Percentiles rank a stretch among this genome's conserved stretches.
Evolutionary conservation across 2,888 invertebrate genomes (phyloP).

Genomic region (Macrophya alboannulata): DNA sequence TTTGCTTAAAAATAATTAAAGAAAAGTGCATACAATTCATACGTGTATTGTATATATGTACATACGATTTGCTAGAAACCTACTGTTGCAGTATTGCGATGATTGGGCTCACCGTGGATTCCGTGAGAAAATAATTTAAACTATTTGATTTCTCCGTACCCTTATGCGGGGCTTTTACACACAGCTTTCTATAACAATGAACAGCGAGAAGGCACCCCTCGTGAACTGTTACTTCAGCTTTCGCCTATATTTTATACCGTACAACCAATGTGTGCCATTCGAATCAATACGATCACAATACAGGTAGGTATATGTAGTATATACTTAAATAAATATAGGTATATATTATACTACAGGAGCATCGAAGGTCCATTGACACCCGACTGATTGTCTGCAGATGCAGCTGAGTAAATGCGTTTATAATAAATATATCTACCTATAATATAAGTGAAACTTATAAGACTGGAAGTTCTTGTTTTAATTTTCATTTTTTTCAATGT

Average conservation of each 20-base stretch:
- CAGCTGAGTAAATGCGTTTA: constrained; percentile 6
- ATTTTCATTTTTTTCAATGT: neutral
- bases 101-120: neutral
- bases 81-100: neutral
- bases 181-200: constrained; percentile 47
- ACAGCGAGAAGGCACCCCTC: constrained; percentile 3
- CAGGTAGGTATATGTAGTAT: constrained; percentile 7
- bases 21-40: neutral
- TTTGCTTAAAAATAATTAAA: neutral
- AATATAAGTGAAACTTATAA: constrained; percentile 7
- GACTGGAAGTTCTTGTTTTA: neutral
- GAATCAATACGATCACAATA: constrained; percentile 42
- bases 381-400: neutral
- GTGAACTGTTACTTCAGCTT: constrained; percentile 37
- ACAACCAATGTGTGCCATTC: constrained; percentile 30
- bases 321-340: neutral
- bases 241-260: constrained; percentile 45
- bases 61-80: neutral
- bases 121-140: constrained; percentile 1
- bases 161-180: constrained; percentile 30
- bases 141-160: constrained; percentile 44
- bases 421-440: too few species aligned
- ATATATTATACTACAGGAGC: neutral
- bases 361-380: constrained; percentile 15
- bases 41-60: neutral